Conservation (phyloP, 2,888 invertebrate species). For the Xylophagus ater region DNA sequence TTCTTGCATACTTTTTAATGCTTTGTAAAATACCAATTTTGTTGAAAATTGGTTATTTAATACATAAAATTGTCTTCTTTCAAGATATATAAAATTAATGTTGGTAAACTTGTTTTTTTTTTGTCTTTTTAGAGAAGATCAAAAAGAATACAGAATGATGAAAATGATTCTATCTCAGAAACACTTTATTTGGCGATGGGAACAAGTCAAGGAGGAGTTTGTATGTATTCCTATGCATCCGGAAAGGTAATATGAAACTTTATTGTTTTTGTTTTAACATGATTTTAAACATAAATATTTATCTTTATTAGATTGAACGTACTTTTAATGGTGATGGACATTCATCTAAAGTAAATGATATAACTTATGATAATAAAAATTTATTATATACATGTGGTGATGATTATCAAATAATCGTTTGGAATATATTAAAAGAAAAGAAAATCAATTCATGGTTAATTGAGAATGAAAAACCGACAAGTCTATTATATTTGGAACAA, state of each 20-base stretch:
- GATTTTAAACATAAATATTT: too few species aligned
- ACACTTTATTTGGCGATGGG: conserved; percentile 31
- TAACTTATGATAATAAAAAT: conserved; percentile 42
- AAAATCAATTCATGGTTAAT: conserved; percentile 47
- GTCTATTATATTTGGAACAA: conserved; percentile 32
- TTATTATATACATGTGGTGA: conserved; percentile 47
- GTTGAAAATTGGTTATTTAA: too few species aligned
- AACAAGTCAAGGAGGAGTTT: conserved; percentile 30
- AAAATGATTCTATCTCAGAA: conserved; percentile 7
- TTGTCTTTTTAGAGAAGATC: conserved; percentile 15
- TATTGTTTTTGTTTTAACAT: neutral
- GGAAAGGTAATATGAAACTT: conserved; percentile 28
- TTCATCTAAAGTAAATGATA: conserved; percentile 42
- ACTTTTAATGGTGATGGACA: conserved; percentile 38
- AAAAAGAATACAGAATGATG: conserved; percentile 24
- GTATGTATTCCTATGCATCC: conserved; percentile 30
- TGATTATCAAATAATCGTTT: conserved; percentile 46
- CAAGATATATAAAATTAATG: too few species aligned
- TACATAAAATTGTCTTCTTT: too few species aligned
- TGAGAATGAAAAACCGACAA: conserved; percentile 42
- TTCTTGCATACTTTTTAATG: too few species aligned
- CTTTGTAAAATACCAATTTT: too few species aligned
- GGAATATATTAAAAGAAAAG: conserved; percentile 39
- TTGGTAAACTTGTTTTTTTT: too few species aligned
- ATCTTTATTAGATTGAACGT: conserved; percentile 31